These are phyloP conservation scores for Bombycilla garrulus DNA, from an alignment of 2,113 vertebrate genomes.

Conservation along the genomic window DNA sequence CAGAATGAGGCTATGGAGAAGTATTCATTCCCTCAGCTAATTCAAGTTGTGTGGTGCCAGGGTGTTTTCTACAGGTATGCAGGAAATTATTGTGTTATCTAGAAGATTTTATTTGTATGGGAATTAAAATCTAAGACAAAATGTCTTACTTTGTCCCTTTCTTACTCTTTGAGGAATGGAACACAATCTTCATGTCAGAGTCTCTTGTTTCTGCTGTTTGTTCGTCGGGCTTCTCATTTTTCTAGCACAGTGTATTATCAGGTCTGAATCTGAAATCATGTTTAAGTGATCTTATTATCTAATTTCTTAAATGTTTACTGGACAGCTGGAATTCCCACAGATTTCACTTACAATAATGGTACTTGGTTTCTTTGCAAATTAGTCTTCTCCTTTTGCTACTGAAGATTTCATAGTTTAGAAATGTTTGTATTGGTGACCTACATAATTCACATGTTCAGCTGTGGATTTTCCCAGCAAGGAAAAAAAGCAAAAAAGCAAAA, in stretches of 20 bases:
- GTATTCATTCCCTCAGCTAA: constrained; percentile 69
- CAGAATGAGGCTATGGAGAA: constrained; percentile 40
- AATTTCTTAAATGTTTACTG: background rate
- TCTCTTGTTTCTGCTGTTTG: background rate
- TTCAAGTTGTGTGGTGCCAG: constrained; percentile 83
- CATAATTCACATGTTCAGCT: background rate
- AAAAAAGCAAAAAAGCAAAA: background rate
- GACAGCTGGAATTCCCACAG: background rate
- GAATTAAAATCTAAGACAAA: background rate
- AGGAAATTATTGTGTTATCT: background rate
- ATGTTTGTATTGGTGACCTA: background rate
- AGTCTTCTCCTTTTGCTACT: background rate
- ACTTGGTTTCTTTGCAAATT: background rate
- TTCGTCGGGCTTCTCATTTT: background rate
- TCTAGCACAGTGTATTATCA: background rate
- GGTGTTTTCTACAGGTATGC: constrained; percentile 84
- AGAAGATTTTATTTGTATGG: background rate
- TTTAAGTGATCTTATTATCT: background rate
- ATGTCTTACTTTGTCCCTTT: background rate
- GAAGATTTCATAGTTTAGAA: background rate
- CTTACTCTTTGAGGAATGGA: background rate
- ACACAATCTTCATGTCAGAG: background rate
- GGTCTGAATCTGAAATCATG: background rate
- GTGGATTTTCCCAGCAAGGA: background rate
- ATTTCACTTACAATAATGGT: background rate